A percentile compares a stretch with the other conserved stretches of the same genome.
These are phyloP conservation scores for Microtus montanus DNA, from an alignment of 2,113 vertebrate species.

Conservation along the genomic window DNA sequence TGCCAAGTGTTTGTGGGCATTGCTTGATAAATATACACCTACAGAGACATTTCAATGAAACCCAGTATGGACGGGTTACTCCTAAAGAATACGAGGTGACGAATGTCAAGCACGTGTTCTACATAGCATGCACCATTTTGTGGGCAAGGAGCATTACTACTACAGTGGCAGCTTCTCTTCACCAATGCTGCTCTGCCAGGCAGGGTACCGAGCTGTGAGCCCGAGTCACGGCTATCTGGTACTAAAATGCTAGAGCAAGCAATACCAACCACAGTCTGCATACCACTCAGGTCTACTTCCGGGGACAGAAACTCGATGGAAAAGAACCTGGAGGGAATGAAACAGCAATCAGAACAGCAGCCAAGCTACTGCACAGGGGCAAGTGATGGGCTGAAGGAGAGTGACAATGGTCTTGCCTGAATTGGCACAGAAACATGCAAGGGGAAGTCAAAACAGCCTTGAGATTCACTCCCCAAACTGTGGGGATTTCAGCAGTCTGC, in stretches of 20 bases:
- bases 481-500: not conserved
- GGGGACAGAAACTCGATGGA: not conserved
- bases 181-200: not conserved
- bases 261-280: not conserved
- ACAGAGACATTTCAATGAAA: not conserved
- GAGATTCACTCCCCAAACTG: conserved; percentile 29
- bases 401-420: not conserved
- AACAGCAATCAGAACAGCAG: not conserved
- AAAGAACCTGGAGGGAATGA: not conserved
- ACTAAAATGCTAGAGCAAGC: not conserved
- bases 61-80: not conserved
- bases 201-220: not conserved
- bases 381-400: not conserved
- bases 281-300: not conserved
- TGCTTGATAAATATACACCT: not conserved
- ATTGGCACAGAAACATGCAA: not conserved
- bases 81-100: not conserved
- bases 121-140: not conserved
- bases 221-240: not conserved
- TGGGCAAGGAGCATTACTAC: conserved; percentile 7
- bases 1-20: not conserved
- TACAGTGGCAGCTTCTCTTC: not conserved
- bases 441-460: not conserved
- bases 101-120: not conserved
- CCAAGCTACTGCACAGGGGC: not conserved